Evolutionary conservation across 1,140 invertebrate species (phyloP), one percentile per base, ranked within the genome.

Genomic region (Archivesica marissinica): DNA sequence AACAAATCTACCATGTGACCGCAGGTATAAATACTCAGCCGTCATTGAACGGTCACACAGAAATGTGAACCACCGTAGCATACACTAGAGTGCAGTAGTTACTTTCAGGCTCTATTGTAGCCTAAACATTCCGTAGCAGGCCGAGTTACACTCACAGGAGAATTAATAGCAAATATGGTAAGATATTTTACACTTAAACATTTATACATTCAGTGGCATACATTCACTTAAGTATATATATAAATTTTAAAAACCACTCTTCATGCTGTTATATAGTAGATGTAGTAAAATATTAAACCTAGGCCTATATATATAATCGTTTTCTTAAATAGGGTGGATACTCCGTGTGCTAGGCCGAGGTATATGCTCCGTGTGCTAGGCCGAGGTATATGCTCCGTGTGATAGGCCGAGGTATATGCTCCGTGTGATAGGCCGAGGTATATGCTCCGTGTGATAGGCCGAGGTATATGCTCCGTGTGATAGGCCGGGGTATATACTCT

Each of bases 121-220:
- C 72, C 72, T 54, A 30, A 0, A 35, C 15, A 7, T 52, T 0
- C 3, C 0, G 20, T 23, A 75, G 72, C 72, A 52, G 47, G 44
- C 72, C 72, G 47, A 75, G 72, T 50, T 39, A 68, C 47, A 30
- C 47, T 75, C 38, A 52, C 44, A 75, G 72, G 72, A 75, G 72
- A 64, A 75, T 75, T 17, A 30, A 28, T 1, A 50, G 50, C 41
- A 52, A 74, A 30, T n/a, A 74, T 74, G 68, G 68, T 74, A 47
- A 4, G 68, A 28, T 23, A 30, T 13, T 64, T 64, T 13, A 35
- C 33, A 7, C 4, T 28, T 64, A 30, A 30, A 13, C 6, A 64
- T 64, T 35, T 64, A 35, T 30, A 6, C 33, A 9, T 33, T 7
- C 15, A 66, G 33, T 35, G 33, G 6, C 20, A 30, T 39, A n/a